These are phyloP conservation scores for Orthonychiurus folsomi DNA, from an alignment of 2,888 invertebrate genomes.

Conservation along the genomic window DNA sequence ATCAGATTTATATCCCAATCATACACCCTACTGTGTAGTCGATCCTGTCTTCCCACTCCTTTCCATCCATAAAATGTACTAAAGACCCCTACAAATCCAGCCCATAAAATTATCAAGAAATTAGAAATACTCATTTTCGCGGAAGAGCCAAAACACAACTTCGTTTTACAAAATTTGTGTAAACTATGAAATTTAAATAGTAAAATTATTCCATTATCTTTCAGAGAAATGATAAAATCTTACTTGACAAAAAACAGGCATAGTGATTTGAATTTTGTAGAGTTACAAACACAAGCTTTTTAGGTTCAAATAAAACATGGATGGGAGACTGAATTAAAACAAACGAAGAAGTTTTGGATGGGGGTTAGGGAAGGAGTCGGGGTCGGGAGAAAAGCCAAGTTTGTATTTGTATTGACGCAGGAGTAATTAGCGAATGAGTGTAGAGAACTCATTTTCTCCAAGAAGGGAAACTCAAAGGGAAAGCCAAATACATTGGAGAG, in stretches of 20 bases:
- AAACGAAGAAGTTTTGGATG: neutral
- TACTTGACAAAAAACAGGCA: too few species aligned
- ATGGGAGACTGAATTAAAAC: neutral
- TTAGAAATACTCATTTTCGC: neutral
- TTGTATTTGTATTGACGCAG: conserved; percentile 33
- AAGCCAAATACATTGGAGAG: too few species aligned
- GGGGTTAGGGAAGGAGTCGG: conserved; percentile 2
- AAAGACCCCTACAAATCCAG: too few species aligned
- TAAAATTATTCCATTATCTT: neutral
- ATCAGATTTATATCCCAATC: too few species aligned
- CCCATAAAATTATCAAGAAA: neutral
- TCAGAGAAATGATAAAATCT: too few species aligned
- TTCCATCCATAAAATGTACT: neutral
- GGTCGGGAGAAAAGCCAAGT: conserved; percentile 21
- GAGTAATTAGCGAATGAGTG: conserved; percentile 31
- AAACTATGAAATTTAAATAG: too few species aligned
- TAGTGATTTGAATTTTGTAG: too few species aligned
- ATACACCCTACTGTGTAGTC: too few species aligned
- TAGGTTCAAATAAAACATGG: too few species aligned
- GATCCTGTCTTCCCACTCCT: too few species aligned
- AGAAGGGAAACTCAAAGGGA: conserved; percentile 10
- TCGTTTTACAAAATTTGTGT: too few species aligned
- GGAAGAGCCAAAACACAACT: neutral
- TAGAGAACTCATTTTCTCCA: conserved; percentile 13
- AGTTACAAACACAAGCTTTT: too few species aligned